Base-by-base conservation (phyloP, 2,113 vertebrate species). In the Notothenia rossii region DNA sequence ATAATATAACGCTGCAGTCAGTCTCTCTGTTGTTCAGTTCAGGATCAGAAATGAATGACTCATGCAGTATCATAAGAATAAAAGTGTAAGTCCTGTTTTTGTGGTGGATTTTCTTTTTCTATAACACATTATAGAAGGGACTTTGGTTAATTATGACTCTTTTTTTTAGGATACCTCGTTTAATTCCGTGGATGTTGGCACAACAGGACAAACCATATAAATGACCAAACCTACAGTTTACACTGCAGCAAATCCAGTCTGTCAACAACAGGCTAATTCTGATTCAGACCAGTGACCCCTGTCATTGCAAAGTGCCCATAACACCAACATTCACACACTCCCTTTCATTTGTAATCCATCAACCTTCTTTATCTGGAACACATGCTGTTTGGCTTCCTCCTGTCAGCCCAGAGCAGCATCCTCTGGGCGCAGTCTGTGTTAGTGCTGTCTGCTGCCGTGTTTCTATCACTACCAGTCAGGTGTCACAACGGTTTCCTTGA, bases 381-480 rank as follows among this genome's bases (percentile, higher is more conserved):
- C 58, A 58, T 13, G 60, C 71, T 40, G 49, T 73, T 84, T 70
- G 56, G 88, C 86, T 84, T 91, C 88, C 75, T 83, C 77, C 66
- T 51, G 67, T 69, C 71, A 64, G 43, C 55, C 84, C 74, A 22
- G 85, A 81, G 82, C 48, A 56, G 65, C 72, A 56, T 89, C 83
- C 77, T 85, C 73, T 72, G 58, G 17, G 58, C 62, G 70, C 67
- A 7, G 64, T 46, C 54, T 69, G 70, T 68, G 72, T 86, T 55
- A 20, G 66, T 63, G 59, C 75, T 77, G 63, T 84, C 82, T 80
- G 73, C 74, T 79, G 81, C 73, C 72, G 67, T 72, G 85, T 86
- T 83, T 86, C 84, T 89, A 87, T 91, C 88, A 83, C 82, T 51
- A 85, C 79, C 86, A 77, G 77, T 72, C 81, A 88, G 72, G 82